Base-by-base conservation (phyloP, 2,113 vertebrate genomes). In the Lophura nycthemera region DNA sequence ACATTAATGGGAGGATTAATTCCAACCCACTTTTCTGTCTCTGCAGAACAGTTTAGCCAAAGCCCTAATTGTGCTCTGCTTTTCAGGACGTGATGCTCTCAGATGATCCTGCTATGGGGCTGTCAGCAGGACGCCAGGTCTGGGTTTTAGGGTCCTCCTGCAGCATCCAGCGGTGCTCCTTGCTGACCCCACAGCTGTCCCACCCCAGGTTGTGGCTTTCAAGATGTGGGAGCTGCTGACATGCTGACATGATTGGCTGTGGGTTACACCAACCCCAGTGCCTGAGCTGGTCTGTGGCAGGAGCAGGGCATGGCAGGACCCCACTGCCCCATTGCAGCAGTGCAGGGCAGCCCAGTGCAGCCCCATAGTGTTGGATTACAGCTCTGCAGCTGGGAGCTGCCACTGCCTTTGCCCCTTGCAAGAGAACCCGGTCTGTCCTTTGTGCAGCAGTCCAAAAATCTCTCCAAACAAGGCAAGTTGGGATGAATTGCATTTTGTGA, bases 401-500 rank as follows among this genome's bases (percentile, higher is more conserved):
- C 30, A 0, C 21, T 10, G 84, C 70, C 65, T 29, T 75, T 67
- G 38, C 38, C 38, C 36, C 65, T 8, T 15, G 30, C 40, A 43
- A 43, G 64, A 63, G 20, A 71, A 15, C 69, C 61, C 4, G 1
- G 27, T 67, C 78, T 66, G 73, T n/a, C 56, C 16, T 90, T 75
- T 32, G 4, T 79, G 74, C 27, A 65, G 38, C 52, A 14, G 3
- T 84, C 93, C 96, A 86, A 52, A 52, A 91, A 69, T 13, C 47
- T 2, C 66, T 82, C 96, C 96, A 95, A 96, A 96, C 91, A 96
- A 96, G 96, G 96, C 2, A 86, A 93, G 93, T 71, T 15, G 48
- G 81, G 91, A 84, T 50, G 89, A 47, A 93, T 34, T 74, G 89
- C 70, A 7, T 84, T 38, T 78, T 32, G 61, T 75, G 6, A 11